A percentile compares a stretch with the other conserved stretches of the same genome.
phyloP scores from a whole-genome alignment of 1,140 invertebrate genomes.

The Cataglyphis hispanica region DNA sequence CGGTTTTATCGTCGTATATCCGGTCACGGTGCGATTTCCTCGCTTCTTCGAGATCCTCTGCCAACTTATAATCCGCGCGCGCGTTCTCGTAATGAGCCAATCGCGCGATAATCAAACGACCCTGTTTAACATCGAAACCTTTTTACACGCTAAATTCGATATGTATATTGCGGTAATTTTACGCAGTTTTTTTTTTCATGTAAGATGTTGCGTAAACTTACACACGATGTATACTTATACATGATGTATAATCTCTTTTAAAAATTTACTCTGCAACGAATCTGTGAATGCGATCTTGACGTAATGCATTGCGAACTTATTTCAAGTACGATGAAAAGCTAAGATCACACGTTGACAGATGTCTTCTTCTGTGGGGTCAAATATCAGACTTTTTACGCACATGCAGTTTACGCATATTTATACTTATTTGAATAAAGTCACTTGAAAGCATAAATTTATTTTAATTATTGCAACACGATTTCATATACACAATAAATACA shows the following conservation, averaged over 20 bases:
- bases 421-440: background rate
- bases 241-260: background rate
- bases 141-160: background rate
- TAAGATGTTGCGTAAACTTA: constrained; percentile 22
- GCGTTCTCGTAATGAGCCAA: constrained; percentile 24
- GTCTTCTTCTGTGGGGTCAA: background rate
- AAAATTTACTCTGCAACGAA: background rate
- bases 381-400: background rate
- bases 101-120: background rate
- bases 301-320: constrained; percentile 3
- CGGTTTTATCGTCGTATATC: constrained; percentile 78
- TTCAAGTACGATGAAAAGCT: background rate
- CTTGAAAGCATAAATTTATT: background rate
- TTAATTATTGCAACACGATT: background rate
- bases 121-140: background rate
- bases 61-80: constrained; percentile 9
- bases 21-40: constrained; percentile 69
- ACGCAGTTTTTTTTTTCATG: background rate
- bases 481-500: too few species aligned
- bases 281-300: background rate
- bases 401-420: background rate
- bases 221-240: background rate
- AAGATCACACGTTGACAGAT: constrained; percentile 28
- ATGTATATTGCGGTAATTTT: background rate
- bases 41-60: constrained; percentile 39